These are phyloP conservation scores for Microctonus hyperodae DNA, from an alignment of 2,888 invertebrate genomes.

Conservation along the genomic window DNA sequence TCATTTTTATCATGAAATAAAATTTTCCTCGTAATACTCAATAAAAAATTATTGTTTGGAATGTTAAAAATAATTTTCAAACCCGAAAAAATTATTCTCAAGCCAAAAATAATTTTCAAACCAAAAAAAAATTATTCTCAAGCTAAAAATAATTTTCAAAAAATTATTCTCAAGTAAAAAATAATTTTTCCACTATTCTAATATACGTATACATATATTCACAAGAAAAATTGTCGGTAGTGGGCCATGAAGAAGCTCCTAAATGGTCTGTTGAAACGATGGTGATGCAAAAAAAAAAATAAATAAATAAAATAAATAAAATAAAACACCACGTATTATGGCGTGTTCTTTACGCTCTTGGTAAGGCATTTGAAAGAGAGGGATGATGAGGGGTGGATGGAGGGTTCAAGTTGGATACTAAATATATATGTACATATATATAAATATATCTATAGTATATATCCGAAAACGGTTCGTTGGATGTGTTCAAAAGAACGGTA, in stretches of 20 bases:
- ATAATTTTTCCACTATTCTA: neutral
- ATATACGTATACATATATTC: neutral
- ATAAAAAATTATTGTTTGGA: too few species aligned
- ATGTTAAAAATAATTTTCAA: too few species aligned
- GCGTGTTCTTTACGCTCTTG: neutral
- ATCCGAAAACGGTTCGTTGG: conserved; percentile 30
- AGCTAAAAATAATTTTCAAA: too few species aligned
- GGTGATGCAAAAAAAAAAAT: neutral
- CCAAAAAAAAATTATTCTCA: too few species aligned
- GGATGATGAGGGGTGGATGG: neutral
- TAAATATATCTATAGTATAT: conserved; percentile 16
- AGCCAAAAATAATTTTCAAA: too few species aligned
- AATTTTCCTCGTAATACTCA: too few species aligned
- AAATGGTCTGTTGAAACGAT: conserved; percentile 17
- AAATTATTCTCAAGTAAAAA: too few species aligned
- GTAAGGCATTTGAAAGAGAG: neutral
- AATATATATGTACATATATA: too few species aligned
- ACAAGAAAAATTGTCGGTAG: neutral
- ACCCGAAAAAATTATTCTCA: too few species aligned
- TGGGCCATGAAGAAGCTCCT: neutral
- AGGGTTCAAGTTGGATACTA: too few species aligned
- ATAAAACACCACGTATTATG: conserved; percentile 21
- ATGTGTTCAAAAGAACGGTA: conserved; percentile 33
- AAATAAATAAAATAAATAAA: neutral
- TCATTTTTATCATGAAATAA: too few species aligned